These are phyloP conservation scores for Grantiella picta DNA, from an alignment of 2,113 vertebrate species.

Conservation along the genomic window DNA sequence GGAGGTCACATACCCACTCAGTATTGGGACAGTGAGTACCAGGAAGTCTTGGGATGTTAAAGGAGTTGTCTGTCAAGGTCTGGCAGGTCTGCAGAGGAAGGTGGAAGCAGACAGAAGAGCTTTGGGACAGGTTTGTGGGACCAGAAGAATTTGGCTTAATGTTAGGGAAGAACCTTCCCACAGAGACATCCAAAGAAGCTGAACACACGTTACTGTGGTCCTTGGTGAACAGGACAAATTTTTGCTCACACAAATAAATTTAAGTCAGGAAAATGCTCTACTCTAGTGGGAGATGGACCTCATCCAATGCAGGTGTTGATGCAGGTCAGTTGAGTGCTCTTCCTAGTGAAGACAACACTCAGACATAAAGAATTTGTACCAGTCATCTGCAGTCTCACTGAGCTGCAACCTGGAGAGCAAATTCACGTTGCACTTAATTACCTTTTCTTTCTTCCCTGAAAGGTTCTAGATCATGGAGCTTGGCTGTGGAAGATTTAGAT, in stretches of 20 bases:
- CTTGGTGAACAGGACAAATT: not conserved
- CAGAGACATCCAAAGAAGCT: not conserved
- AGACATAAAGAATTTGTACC: not conserved
- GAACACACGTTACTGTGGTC: fast-evolving
- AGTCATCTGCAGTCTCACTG: not conserved
- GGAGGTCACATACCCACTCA: not conserved
- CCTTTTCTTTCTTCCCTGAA: not conserved
- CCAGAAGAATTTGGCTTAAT: not conserved
- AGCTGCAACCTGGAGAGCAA: not conserved
- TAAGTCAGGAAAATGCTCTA: not conserved
- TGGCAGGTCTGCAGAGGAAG: not conserved
- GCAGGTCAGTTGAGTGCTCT: not conserved
- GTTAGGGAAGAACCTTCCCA: not conserved
- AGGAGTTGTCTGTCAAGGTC: not conserved
- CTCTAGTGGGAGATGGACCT: not conserved
- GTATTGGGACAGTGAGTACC: not conserved
- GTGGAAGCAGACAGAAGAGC: not conserved
- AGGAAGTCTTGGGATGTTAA: not conserved
- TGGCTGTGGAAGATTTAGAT: not conserved
- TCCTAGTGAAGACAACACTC: not conserved
- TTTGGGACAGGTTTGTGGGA: not conserved
- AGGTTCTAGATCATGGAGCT: not conserved
- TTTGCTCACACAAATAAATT: not conserved
- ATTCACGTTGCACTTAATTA: not conserved
- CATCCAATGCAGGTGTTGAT: fast-evolving